Conservation (phyloP, 2,888 invertebrate genomes). For the Drosophila crucigera region DNA sequence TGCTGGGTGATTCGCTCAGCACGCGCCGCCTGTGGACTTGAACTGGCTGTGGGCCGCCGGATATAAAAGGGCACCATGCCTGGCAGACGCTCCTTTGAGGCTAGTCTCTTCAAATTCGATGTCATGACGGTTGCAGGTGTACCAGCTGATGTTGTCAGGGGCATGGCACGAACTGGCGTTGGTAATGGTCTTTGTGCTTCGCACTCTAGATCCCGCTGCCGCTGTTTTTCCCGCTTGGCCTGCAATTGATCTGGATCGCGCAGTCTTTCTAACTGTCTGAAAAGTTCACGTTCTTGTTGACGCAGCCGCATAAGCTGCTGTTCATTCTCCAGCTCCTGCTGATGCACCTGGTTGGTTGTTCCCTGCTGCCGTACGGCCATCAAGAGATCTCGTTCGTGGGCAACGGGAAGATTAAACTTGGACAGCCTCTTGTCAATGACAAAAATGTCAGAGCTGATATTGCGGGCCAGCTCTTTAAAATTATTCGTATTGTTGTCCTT, state of each 20-base stretch:
- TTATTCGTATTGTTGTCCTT: slow-evolving; percentile 52
- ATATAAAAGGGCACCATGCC: slow-evolving; percentile 59
- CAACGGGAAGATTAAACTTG: slow-evolving; percentile 52
- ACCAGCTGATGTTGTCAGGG: neutral
- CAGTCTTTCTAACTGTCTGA: slow-evolving; percentile 45
- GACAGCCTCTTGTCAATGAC: slow-evolving; percentile 71
- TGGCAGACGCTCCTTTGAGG: slow-evolving; percentile 64
- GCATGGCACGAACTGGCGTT: neutral
- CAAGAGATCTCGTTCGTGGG: neutral
- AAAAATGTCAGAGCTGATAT: slow-evolving; percentile 36
- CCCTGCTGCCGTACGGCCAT: slow-evolving; percentile 4
- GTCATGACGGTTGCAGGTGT: slow-evolving; percentile 5
- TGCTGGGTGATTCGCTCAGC: neutral
- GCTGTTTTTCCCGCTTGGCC: slow-evolving; percentile 31
- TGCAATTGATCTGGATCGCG: slow-evolving; percentile 42
- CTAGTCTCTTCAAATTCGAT: slow-evolving; percentile 34
- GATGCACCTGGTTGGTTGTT: slow-evolving; percentile 12
- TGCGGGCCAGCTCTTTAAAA: neutral
- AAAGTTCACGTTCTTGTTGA: slow-evolving; percentile 40
- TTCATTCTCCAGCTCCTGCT: slow-evolving; percentile 26
- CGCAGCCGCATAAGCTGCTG: slow-evolving; percentile 27
- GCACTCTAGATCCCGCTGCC: slow-evolving; percentile 21
- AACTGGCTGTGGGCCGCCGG: neutral
- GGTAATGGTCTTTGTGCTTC: slow-evolving; percentile 14
- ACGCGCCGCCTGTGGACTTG: too few species aligned